Base-by-base conservation (phyloP, 2,113 vertebrate genomes). In the Hydrochoerus hydrochaeris region DNA sequence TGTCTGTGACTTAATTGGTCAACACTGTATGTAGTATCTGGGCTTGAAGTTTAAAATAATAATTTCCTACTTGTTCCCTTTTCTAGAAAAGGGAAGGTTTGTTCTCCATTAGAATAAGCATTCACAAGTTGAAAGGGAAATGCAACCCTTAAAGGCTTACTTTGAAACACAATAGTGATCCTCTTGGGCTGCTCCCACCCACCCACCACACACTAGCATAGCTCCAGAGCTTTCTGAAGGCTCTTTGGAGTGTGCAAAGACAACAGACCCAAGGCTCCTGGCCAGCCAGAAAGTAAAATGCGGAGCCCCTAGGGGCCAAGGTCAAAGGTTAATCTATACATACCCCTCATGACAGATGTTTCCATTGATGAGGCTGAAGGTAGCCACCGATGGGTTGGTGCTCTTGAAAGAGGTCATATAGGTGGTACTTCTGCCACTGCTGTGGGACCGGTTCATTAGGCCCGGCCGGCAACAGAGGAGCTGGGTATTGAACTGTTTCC, bases 401-500 rank as follows among this genome's bases (percentile, higher is more conserved):
- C 99, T 99, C 98, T 99, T 99, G 81, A 99, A 98, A 0, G 99
- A 99, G 30, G 99, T 99, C 98, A 99, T 98, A 67, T 98, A 98
- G 0, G 98, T 99, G 96, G 99, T 99, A 73, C 98, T 99, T 90
- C 99, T 98, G 38, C 96, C 98, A 0, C 98, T 98, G 97, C 98
- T 99, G 38, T 99, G 99, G 0, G 98, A 97, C 13, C 98, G 98
- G n/a, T 97, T 95, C 32, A 98, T 97, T 38, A 96, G 98, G 19
- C 97, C 97, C 6, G 98, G 94, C 65, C 98, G 98, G 92, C 99
- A 99, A 88, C 99, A 99, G 87, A 99, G 99, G 80, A 99, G 99
- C 91, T 99, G 99, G 88, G 98, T 99, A 98, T 99, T 99, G 98
- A 99, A 99, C 97, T 99, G 99, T 97, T 99, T 99, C 98, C 99